Evolutionary conservation across 2,797 vertebrate species (phyloP), one percentile per base, ranked within the genome.

Genomic region (Coccyzus lansbergi): DNA sequence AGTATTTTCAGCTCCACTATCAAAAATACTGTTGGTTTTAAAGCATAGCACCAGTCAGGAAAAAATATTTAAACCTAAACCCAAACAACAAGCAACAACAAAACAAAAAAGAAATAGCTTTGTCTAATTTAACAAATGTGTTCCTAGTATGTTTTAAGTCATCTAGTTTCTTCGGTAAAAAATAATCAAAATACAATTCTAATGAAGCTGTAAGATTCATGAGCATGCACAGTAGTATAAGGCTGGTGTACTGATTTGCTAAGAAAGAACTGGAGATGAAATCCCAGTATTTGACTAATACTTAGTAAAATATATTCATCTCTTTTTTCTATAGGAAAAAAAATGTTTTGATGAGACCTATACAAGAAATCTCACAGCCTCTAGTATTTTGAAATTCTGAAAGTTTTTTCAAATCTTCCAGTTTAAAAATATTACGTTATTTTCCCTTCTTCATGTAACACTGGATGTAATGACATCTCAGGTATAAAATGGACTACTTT

Each of bases 51-150:
- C 19, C 5, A 42, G 6, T 49, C 4, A 8, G 25, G 3, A 1
- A 0, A 34, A 25, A 31, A 42, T 9, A 21, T 24, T 9, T 19
- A 52, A 51, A 20, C 5, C 3, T 33, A 38, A 59, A 38, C 3
- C 6, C 7, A n/a, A 20, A 2, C 8, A 63, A 51, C 1, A 6
- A n/a, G n/a, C n/a, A n/a, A n/a, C 9, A 38, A 38, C 38, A 29
- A n/a, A 67, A 36, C 25, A 20, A 53, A 44, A 28, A 56, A 46
- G 3, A 21, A 53, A 7, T 18, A 38, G n/a, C 3, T 24, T 28
- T 7, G 6, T 28, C 34, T 48, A 40, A 44, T 7, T 75, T 18
- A 70, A 19, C 3, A 34, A 63, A 59, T 10, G 1, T 8, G 7
- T 55, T 78, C 10, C 22, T 3, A 44, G 6, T 17, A 20, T 7